phyloP scores from a whole-genome alignment of 2,113 vertebrate species.

The Muntiacus reevesi region DNA sequence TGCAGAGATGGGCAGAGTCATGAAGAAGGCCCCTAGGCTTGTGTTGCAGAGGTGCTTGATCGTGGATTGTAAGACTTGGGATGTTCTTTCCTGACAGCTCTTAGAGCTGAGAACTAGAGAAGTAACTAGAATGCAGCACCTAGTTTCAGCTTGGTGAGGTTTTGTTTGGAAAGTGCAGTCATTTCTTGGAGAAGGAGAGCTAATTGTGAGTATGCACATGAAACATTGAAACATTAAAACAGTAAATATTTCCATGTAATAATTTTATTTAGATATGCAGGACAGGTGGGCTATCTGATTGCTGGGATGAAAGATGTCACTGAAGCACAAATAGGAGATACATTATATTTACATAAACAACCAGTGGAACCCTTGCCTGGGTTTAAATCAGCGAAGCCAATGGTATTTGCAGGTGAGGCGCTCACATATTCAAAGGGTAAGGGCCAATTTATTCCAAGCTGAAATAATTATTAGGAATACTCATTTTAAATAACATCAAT shows the following conservation, averaged over 20 bases:
- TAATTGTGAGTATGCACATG: not conserved
- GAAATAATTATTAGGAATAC: not conserved
- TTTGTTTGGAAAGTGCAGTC: conserved; percentile 45
- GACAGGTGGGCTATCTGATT: conserved; percentile 96
- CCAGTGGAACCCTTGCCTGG: conserved; percentile 94
- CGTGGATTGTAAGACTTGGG: not conserved
- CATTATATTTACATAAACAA: conserved; percentile 89
- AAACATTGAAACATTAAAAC: conserved; percentile 53
- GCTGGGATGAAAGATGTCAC: conserved; percentile 98
- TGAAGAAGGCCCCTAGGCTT: not conserved
- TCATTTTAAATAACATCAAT: conserved; percentile 24
- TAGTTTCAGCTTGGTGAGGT: not conserved
- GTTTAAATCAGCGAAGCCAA: conserved; percentile 95
- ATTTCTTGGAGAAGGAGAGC: not conserved
- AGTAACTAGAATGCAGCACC: not conserved
- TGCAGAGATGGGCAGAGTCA: not conserved
- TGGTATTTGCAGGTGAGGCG: conserved; percentile 98
- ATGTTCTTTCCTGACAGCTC: not conserved
- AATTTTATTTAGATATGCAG: conserved; percentile 90
- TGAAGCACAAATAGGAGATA: conserved; percentile 99
- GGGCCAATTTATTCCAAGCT: conserved; percentile 1
- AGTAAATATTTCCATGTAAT: conserved; percentile 72
- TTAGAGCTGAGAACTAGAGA: not conserved
- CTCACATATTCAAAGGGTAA: conserved; percentile 43
- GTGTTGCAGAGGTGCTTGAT: not conserved